Base-by-base conservation (phyloP, 2,797 vertebrate genomes). In the Clamator glandarius region DNA sequence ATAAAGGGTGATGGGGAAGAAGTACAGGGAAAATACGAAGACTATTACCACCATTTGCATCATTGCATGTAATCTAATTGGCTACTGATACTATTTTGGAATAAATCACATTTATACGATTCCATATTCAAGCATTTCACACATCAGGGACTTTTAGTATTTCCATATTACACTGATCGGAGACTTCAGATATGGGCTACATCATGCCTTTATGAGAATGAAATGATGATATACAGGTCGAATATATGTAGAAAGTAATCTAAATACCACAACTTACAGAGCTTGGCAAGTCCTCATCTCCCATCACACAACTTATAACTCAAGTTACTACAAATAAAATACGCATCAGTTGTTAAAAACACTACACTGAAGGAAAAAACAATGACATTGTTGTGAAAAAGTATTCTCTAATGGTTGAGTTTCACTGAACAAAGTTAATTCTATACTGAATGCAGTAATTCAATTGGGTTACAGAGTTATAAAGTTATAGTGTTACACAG, bases 11-110 rank as follows among this genome's bases (percentile, higher is more conserved):
- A 90, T 0, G 36, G 62, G 36, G 63, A 67, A 50, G 36, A 69
- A 84, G 73, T 4, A 94, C 84, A 94, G 57, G 86, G 81, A 54
- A 75, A 77, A 66, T 44, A 93, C 5, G 20, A 44, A 72, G 70
- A 91, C 57, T 52, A 24, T 87, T 2, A 96, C 76, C 85, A 94
- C 61, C 54, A 74, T 70, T 90, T 84, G 62, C 74, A 93, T 84
- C 42, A 87, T 29, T 68, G 82, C 84, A 89, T 2, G 33, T 57
- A 51, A 91, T 55, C 72, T 55, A 33, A 64, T 11, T 58, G 59
- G 33, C 58, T 33, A 57, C 50, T 61, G 52, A 17, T 35, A 76
- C 7, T 29, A 26, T 21, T 86, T 54, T 74, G 89, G 64, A 88
- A 83, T 33, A 54, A 94, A 83, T 23, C 33, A 33, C 67, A 82